Percentiles rank a stretch among this genome's conserved stretches.
phyloP scores from a whole-genome alignment of 2,888 invertebrate species.

The Nephrotoma guestfalica region DNA sequence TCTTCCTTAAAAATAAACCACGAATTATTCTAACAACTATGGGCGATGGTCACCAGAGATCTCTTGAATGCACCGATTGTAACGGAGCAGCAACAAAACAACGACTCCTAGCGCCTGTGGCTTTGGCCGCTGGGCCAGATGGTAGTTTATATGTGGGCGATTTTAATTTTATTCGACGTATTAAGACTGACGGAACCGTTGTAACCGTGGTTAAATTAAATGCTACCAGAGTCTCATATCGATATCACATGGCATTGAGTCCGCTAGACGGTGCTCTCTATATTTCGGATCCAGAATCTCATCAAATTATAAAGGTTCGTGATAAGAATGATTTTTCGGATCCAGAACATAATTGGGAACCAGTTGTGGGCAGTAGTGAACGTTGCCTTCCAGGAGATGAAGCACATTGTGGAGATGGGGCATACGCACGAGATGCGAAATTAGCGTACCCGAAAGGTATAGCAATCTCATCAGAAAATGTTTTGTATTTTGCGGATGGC shows the following conservation, averaged over 20 bases:
- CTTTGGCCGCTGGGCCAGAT: slow-evolving; percentile 80
- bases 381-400: slow-evolving; percentile 86
- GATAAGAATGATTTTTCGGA: slow-evolving; percentile 69
- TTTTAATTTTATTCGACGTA: slow-evolving; percentile 82
- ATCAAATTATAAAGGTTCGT: slow-evolving; percentile 79
- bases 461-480: slow-evolving; percentile 82
- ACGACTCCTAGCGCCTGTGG: slow-evolving; percentile 80
- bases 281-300: slow-evolving; percentile 91
- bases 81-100: slow-evolving; percentile 66
- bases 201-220: slow-evolving; percentile 41
- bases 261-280: slow-evolving; percentile 88
- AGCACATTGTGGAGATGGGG: slow-evolving; percentile 93
- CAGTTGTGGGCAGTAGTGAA: slow-evolving; percentile 88
- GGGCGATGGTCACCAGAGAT: slow-evolving; percentile 83
- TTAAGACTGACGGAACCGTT: slow-evolving; percentile 65
- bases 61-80: slow-evolving; percentile 69
- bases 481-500: slow-evolving; percentile 90
- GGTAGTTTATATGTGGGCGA: slow-evolving; percentile 92
- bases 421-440: slow-evolving; percentile 81
- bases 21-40: slow-evolving; percentile 79
- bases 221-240: slow-evolving; percentile 84
- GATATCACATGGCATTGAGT: slow-evolving; percentile 92
- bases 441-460: slow-evolving; percentile 94
- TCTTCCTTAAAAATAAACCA: slow-evolving; percentile 86
- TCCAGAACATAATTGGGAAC: slow-evolving; percentile 88